These are phyloP conservation scores for Clitarchus hookeri DNA, from an alignment of 2,888 invertebrate species.

Conservation along the genomic window DNA sequence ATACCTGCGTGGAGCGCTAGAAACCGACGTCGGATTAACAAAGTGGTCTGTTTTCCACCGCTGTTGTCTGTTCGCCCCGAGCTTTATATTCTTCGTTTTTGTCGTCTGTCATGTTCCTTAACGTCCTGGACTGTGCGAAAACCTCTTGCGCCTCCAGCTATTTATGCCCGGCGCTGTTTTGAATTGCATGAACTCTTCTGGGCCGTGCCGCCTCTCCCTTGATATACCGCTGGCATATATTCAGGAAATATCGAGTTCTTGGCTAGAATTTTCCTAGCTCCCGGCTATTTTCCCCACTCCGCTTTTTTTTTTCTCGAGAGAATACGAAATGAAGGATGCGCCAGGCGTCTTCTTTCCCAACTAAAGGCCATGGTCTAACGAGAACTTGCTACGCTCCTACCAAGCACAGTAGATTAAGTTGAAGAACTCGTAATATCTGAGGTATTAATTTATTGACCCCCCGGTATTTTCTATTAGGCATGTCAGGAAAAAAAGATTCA, in stretches of 20 bases:
- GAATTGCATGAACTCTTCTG: background rate
- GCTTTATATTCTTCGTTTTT: too few species aligned
- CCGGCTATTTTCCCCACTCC: background rate
- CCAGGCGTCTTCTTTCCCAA: background rate
- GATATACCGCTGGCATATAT: constrained; percentile 2
- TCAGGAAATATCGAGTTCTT: constrained; percentile 10
- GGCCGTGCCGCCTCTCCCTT: background rate
- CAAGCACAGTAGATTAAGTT: background rate
- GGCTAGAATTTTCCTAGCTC: constrained; percentile 6
- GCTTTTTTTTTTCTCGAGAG: background rate
- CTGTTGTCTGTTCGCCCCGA: too few species aligned
- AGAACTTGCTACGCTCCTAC: background rate
- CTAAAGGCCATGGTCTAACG: background rate
- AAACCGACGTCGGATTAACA: too few species aligned
- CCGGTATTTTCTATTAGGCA: too few species aligned
- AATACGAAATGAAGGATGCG: constrained; percentile 14
- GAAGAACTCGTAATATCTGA: too few species aligned
- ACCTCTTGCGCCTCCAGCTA: background rate
- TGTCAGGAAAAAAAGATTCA: too few species aligned
- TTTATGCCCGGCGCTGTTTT: constrained; percentile 8
- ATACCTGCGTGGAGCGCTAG: too few species aligned
- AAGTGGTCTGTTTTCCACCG: too few species aligned
- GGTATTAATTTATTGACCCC: too few species aligned
- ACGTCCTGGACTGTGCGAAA: background rate
- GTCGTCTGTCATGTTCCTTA: too few species aligned